Evolutionary conservation across 2,797 vertebrate genomes (phyloP).

Genomic region (Rallus crepitans): DNA sequence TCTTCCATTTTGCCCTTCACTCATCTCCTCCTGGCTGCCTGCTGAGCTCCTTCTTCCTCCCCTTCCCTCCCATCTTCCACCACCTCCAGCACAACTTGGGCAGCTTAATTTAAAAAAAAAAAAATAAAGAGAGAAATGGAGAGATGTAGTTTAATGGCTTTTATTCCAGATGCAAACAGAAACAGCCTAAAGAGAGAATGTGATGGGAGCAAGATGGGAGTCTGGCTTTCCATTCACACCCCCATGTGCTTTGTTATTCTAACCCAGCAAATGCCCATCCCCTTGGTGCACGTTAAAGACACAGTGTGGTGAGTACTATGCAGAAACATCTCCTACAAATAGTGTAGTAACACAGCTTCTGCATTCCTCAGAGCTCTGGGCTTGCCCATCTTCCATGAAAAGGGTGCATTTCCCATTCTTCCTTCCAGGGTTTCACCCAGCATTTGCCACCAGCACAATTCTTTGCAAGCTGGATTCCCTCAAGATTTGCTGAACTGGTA

Average conservation of each 20-base stretch:
- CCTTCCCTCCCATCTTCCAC: background rate
- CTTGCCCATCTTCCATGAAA: background rate
- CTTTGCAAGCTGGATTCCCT: background rate
- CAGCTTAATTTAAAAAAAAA: background rate
- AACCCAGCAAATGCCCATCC: background rate
- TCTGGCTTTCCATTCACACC: background rate
- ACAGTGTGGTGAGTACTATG: fast-evolving
- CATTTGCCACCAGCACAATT: background rate
- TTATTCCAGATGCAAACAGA: background rate
- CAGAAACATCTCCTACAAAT: background rate
- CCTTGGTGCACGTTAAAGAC: background rate
- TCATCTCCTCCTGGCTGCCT: background rate
- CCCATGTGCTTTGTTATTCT: fast-evolving
- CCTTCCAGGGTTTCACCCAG: background rate
- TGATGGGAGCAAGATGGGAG: background rate
- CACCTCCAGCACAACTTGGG: background rate
- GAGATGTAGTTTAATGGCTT: background rate
- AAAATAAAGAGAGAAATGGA: background rate
- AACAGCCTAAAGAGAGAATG: background rate
- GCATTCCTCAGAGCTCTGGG: background rate
- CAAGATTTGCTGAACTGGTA: background rate
- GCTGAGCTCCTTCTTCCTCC: background rate
- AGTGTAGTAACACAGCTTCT: background rate
- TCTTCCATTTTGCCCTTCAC: background rate
- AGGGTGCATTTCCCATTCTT: background rate